Evolutionary conservation across 2,113 vertebrate species (phyloP), one percentile per base, ranked within the genome.

Genomic region (Heterochromis multidens): DNA sequence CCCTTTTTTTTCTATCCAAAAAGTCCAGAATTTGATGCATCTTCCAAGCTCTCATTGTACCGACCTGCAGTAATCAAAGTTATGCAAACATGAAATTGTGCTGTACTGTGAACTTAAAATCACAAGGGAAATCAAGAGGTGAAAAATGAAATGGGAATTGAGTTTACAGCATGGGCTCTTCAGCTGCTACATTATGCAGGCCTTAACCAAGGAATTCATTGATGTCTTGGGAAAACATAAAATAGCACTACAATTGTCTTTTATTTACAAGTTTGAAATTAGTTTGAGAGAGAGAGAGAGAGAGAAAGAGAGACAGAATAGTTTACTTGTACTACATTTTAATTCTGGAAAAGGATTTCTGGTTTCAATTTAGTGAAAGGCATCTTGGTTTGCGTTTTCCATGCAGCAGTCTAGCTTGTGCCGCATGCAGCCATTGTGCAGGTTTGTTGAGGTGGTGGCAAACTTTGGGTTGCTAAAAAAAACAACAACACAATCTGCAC

Each of bases 51-150:
- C 13, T 79, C 67, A 21, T 78, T 43, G 46, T 49, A 40, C 81
- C 80, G 89, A 88, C 85, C 89, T 74, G 86, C 85, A 85, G 91
- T 89, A 88, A 94, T 93, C 80, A 90, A 91, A 92, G 82, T 83
- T 79, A 83, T 87, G 88, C 85, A 92, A 86, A 90, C 87, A 81
- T 62, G 29, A 78, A 85, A 87, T 80, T 81, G 80, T 77, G 83
- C 84, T 56, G 78, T 82, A 43, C 19, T 33, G 85, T 57, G 78
- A 89, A 77, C 61, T 85, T 23, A 3, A 62, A 90, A 82, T 87
- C 92, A 88, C 87, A 5, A 80, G 94, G 94, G 94, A 95, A 94
- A 95, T 95, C 89, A 94, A 80, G 84, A 92, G 35, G 91, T 94
- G 91, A 88, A 90, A 94, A 95, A 92, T 93, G 91, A 90, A 91